Evolutionary conservation across 2,888 invertebrate species (phyloP).

Genomic region (Pachycephus smyrnensis): DNA sequence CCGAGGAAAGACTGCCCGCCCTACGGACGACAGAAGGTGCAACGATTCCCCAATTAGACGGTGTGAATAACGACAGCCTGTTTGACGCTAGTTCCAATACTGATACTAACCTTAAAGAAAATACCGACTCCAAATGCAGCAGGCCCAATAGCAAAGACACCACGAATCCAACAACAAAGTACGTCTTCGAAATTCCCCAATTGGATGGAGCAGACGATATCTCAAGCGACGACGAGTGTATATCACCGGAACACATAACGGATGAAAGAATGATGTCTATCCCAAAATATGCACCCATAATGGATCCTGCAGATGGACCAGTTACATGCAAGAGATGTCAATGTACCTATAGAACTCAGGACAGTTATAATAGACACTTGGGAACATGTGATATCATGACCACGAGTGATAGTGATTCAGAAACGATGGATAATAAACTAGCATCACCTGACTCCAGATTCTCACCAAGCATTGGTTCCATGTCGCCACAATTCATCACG

Average conservation of each 20-base stretch:
- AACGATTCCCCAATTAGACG: conserved; percentile 42
- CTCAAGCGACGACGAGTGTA: conserved; percentile 67
- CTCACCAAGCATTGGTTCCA: conserved; percentile 48
- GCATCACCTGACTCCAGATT: conserved; percentile 57
- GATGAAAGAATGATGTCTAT: conserved; percentile 28
- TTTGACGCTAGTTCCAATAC: conserved; percentile 56
- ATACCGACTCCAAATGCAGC: conserved; percentile 51
- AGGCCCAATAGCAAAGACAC: neutral
- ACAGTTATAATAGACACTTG: conserved; percentile 84
- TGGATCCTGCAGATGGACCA: conserved; percentile 75
- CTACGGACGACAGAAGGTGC: conserved; percentile 17
- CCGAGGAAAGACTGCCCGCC: conserved; percentile 48
- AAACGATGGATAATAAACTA: conserved; percentile 67
- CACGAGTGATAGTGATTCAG: conserved; percentile 86
- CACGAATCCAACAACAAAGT: neutral
- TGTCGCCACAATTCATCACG: conserved; percentile 57
- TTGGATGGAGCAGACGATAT: conserved; percentile 79
- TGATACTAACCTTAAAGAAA: conserved; percentile 56
- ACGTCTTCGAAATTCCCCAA: conserved; percentile 70
- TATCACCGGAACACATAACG: conserved; percentile 36
- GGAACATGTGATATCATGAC: conserved; percentile 82
- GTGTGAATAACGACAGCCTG: conserved; percentile 36
- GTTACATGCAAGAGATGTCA: conserved; percentile 91
- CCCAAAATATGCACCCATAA: conserved; percentile 45
- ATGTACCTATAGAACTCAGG: conserved; percentile 85